Conservation (phyloP, 2,888 invertebrate species). For the Dryocosmus kuriphilus region DNA sequence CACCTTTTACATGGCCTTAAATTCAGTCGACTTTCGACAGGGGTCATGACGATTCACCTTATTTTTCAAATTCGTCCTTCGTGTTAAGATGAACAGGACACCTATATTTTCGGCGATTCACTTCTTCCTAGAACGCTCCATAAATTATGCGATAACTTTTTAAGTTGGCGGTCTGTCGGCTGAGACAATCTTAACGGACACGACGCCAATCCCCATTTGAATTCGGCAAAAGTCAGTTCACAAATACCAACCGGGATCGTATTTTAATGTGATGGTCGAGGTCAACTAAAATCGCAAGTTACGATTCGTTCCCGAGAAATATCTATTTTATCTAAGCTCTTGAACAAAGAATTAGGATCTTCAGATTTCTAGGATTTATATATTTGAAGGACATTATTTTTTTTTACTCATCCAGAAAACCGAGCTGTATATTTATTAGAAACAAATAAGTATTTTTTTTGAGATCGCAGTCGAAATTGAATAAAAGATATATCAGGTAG, state of each 20-base stretch:
- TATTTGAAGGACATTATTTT: too few species aligned
- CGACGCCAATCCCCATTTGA: constrained; percentile 10
- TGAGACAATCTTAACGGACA: constrained; percentile 5
- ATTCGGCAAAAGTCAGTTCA: constrained; percentile 28
- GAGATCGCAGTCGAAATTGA: too few species aligned
- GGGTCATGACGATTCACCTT: background rate
- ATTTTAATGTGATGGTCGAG: constrained; percentile 12
- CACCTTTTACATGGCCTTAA: too few species aligned
- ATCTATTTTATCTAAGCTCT: background rate
- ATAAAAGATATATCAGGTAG: background rate
- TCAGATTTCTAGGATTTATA: background rate
- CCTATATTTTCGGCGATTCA: background rate
- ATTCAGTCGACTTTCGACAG: background rate
- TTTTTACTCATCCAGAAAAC: background rate
- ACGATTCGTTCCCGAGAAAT: background rate
- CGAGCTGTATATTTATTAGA: background rate
- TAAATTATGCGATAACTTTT: constrained; percentile 26
- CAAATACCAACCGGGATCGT: constrained; percentile 7
- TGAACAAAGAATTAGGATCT: background rate
- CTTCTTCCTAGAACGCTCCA: background rate
- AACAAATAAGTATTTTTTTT: background rate
- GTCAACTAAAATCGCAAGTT: background rate
- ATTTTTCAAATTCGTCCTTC: background rate
- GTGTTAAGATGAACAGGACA: background rate
- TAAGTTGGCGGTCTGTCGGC: constrained; percentile 1